Evolutionary conservation across 2,888 invertebrate genomes (phyloP).

Genomic region (Chaetogeoica ovagalla): DNA sequence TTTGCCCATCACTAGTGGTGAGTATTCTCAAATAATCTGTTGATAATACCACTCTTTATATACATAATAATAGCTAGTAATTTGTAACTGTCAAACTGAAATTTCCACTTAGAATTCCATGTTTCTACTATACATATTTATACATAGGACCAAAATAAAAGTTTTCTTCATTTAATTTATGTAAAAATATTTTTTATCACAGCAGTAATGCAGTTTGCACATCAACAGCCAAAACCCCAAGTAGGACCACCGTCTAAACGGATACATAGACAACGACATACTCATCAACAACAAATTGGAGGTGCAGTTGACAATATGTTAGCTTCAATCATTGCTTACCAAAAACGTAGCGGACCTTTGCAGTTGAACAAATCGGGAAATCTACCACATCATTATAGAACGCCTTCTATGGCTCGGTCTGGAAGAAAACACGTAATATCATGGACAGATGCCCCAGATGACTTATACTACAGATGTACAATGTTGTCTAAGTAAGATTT

Average conservation of each 20-base stretch:
- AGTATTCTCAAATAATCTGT: background rate
- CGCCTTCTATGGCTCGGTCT: conserved; percentile 61
- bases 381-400: conserved; percentile 12
- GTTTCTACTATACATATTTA: too few species aligned
- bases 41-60: background rate
- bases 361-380: conserved; percentile 15
- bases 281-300: conserved; percentile 1
- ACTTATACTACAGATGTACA: conserved; percentile 92
- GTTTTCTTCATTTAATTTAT: too few species aligned
- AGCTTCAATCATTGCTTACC: conserved; percentile 17
- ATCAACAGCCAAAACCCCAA: conserved; percentile 39
- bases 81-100: background rate
- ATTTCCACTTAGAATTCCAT: too few species aligned
- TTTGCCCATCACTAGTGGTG: too few species aligned
- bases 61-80: background rate
- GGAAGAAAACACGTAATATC: conserved; percentile 90
- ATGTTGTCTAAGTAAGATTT: conserved; percentile 81
- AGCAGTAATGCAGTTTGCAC: too few species aligned
- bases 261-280: conserved; percentile 59
- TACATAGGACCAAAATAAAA: too few species aligned
- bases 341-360: conserved; percentile 27
- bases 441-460: conserved; percentile 98
- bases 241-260: conserved; percentile 74
- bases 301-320: conserved; percentile 9
- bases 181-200: background rate